Conservation (phyloP, 2,113 vertebrate species). For the Spermophilus dauricus region DNA sequence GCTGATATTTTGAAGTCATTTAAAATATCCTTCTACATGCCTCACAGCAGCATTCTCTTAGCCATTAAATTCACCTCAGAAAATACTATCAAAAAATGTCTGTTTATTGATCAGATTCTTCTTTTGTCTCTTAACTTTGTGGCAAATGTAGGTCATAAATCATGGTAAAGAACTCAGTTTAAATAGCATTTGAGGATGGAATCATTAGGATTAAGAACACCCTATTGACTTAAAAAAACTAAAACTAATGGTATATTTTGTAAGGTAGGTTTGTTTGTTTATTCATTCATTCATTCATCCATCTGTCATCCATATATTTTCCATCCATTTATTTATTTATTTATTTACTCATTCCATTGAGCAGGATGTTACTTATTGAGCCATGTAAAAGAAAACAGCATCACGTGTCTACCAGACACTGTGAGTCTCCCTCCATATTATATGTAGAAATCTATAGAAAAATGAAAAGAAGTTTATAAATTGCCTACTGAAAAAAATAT, state of each 20-base stretch:
- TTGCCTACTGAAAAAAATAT: constrained; percentile 78
- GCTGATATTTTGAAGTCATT: constrained; percentile 83
- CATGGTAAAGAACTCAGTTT: constrained; percentile 77
- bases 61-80: constrained; percentile 79
- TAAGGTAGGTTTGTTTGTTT: constrained; percentile 53
- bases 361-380: constrained; percentile 43
- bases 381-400: constrained; percentile 60
- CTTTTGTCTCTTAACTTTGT: constrained; percentile 75
- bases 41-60: constrained; percentile 81
- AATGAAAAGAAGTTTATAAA: constrained; percentile 82
- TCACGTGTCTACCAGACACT: constrained; percentile 68
- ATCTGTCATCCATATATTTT: neutral
- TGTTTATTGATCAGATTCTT: constrained; percentile 79
- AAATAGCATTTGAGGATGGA: constrained; percentile 61
- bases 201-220: constrained; percentile 64
- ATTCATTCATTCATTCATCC: constrained; percentile 31
- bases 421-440: constrained; percentile 64
- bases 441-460: constrained; percentile 68
- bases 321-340: neutral
- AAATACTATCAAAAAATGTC: constrained; percentile 59
- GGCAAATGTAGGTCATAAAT: constrained; percentile 54
- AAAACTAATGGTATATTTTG: constrained; percentile 39
- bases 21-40: constrained; percentile 62
- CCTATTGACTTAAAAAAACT: constrained; percentile 52
- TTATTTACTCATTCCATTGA: constrained; percentile 26